Evolutionary conservation across 1,140 invertebrate genomes (phyloP), one percentile per base, ranked within the genome.

Genomic region (Macrostomum lignano): DNA sequence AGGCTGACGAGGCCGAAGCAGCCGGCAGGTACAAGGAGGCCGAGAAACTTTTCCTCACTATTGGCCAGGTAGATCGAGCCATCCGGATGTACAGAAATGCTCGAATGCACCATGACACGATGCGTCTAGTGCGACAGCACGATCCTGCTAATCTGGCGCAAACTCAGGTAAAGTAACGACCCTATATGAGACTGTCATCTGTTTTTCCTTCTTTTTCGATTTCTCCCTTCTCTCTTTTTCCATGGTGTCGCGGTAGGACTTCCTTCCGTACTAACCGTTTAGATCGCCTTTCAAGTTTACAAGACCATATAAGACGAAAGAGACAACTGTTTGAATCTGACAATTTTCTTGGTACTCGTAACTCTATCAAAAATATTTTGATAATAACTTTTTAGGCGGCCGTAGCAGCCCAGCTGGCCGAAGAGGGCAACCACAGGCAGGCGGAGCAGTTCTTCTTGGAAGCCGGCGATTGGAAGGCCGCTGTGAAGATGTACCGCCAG

Each of bases 51-150:
- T 81, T 81, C 40, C 63, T 93, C 0, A 71, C 74, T 0, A 70
- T 86, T 1, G 71, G 74, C 22, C 69, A 86, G 41, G 69, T 75
- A 0, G 81, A 93, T 50, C 57, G 73, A 37, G 88, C 84, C 0
- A 93, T 96, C 32, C 69, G 74, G 6, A 96, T 94, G 86, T 88
- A 93, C 47, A 78, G 78, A 55, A 69, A 70, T 23, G 62, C 67
- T 7, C 68, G 73, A 30, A 67, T 75, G 46, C 71, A 72, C 65
- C 71, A 67, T 55, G 55, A 70, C 46, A 69, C 73, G 65, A 65
- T 86, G 33, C 64, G 76, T 7, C 53, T 98, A 2, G 81, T 94
- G 0, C 71, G 71, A 30, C 65, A 69, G 21, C 72, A 79, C 45
- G 73, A 82, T 48, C 67, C 71, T 14, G 73, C 82, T 39, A 58